phyloP scores from a whole-genome alignment of 1,140 invertebrate genomes.

The Drosophila insularis region DNA sequence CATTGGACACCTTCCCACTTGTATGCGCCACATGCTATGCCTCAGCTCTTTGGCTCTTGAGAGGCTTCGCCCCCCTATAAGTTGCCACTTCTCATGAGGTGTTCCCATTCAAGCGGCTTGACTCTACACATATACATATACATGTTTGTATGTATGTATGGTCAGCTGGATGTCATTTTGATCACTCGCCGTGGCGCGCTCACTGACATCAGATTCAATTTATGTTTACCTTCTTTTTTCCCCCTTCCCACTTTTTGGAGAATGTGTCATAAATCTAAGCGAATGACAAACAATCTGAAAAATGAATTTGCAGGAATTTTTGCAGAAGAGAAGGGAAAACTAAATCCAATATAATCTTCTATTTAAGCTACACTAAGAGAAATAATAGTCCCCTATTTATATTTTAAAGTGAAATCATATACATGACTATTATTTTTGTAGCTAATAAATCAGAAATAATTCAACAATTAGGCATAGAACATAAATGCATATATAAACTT shows the following conservation, averaged over 20 bases:
- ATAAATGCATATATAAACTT: too few relatives aligned
- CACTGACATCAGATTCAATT: conserved; percentile 49
- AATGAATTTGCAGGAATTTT: conserved; percentile 8
- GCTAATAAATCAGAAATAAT: too few relatives aligned
- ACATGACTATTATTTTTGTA: too few relatives aligned
- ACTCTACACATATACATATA: neutral
- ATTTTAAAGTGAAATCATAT: too few relatives aligned
- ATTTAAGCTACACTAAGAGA: neutral
- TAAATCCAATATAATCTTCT: neutral
- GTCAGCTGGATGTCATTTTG: conserved; percentile 52
- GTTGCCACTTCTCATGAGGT: conserved; percentile 1
- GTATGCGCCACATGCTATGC: conserved; percentile 28
- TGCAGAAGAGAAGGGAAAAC: conserved; percentile 5
- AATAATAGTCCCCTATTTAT: neutral
- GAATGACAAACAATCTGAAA: conserved; percentile 53
- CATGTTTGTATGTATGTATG: conserved; percentile 28
- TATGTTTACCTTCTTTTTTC: conserved; percentile 26
- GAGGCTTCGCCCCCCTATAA: conserved; percentile 45
- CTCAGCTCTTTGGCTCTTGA: conserved; percentile 41
- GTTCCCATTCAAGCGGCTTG: conserved; percentile 28
- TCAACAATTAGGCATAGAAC: too few relatives aligned
- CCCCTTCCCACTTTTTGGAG: conserved; percentile 7
- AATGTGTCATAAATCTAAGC: conserved; percentile 60
- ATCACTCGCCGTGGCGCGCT: conserved; percentile 2
- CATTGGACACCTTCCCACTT: conserved; percentile 42